Evolutionary conservation across 2,797 vertebrate species (phyloP).

Genomic region (Microctenopoma steveboyesi): DNA sequence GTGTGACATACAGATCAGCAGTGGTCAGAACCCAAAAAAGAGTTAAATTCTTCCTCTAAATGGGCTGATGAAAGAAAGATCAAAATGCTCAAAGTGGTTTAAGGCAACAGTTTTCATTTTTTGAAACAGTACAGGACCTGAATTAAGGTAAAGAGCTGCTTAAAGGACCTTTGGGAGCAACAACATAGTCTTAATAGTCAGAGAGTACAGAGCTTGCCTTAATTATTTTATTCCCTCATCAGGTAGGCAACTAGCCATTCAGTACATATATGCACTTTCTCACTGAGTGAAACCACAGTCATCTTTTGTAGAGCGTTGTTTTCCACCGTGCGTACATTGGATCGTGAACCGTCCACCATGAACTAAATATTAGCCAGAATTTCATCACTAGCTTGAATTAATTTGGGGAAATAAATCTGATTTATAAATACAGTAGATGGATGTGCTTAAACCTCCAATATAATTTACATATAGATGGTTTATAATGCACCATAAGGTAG

Average conservation of each 20-base stretch:
- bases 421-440: neutral
- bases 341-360: neutral
- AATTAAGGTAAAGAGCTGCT: slow-evolving; percentile 1
- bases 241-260: slow-evolving; percentile 21
- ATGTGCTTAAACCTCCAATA: neutral
- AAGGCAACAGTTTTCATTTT: slow-evolving; percentile 37
- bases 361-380: neutral
- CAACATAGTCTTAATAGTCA: slow-evolving; percentile 44
- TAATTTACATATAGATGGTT: too few relatives aligned
- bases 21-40: slow-evolving; percentile 36
- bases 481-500: neutral
- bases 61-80: neutral
- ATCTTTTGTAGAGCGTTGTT: neutral
- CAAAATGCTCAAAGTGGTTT: slow-evolving; percentile 16
- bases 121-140: neutral
- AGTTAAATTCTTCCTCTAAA: slow-evolving; percentile 27
- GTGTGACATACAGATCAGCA: slow-evolving; percentile 22
- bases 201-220: slow-evolving; percentile 50
- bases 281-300: neutral
- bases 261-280: slow-evolving; percentile 10
- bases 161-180: slow-evolving; percentile 12
- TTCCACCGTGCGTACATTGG: neutral
- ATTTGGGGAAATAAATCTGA: neutral
- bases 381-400: neutral
- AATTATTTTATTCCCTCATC: slow-evolving; percentile 36